Evolutionary conservation across 2,797 vertebrate species (phyloP).

Genomic region (Neosilurus mollespiculum): DNA sequence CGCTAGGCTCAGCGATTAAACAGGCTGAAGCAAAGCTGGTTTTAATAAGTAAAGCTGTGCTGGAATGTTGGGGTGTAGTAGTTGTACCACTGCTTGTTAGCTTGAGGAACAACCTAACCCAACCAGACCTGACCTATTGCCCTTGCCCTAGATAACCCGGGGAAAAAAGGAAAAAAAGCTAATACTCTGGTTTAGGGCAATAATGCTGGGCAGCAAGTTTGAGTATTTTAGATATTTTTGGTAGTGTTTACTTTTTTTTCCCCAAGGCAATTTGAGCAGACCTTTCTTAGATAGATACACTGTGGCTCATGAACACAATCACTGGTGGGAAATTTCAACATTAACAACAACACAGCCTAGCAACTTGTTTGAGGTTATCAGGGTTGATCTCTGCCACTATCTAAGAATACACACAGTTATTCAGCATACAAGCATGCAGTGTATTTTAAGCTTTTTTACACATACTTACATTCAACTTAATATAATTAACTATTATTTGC

Average conservation of each 20-base stretch:
- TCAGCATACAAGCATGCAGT: not conserved
- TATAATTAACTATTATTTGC: no score
- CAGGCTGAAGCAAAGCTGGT: constrained; percentile 44
- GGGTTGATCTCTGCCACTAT: not conserved
- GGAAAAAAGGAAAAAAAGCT: not conserved
- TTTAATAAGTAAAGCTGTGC: constrained; percentile 47
- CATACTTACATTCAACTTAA: not conserved
- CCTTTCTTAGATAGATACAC: no score
- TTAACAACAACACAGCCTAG: not conserved
- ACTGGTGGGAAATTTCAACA: not conserved
- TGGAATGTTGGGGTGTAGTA: constrained; percentile 46
- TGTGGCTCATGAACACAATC: not conserved
- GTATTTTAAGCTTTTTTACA: not conserved
- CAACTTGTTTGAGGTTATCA: not conserved
- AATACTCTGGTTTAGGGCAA: not conserved
- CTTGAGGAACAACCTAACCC: not conserved
- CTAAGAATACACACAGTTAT: not conserved
- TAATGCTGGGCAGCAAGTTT: not conserved
- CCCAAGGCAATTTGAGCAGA: no score
- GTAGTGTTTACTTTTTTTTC: not conserved
- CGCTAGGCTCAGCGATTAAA: constrained; percentile 16
- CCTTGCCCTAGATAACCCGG: not conserved
- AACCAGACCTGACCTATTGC: not conserved
- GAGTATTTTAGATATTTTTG: not conserved
- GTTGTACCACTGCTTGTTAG: constrained; percentile 43